These are phyloP conservation scores for Mirounga angustirostris DNA, from an alignment of 2,113 vertebrate species.

Conservation along the genomic window DNA sequence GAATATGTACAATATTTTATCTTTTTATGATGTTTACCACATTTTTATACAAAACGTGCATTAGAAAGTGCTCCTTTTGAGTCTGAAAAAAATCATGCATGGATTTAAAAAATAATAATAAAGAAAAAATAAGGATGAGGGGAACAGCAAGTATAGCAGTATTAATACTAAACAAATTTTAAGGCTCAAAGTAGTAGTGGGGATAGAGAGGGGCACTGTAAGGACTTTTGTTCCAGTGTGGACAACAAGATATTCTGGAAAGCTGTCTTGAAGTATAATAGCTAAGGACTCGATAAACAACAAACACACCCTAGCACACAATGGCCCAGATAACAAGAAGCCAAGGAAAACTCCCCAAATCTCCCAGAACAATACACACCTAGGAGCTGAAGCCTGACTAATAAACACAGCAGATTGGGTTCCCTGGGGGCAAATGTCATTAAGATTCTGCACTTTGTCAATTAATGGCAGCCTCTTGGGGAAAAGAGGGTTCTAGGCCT, in stretches of 20 bases:
- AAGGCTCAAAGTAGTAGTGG: not conserved
- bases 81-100: not conserved
- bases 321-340: not conserved
- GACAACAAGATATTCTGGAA: not conserved
- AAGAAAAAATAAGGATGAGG: not conserved
- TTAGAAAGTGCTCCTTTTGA: not conserved
- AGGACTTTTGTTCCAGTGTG: not conserved
- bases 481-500: not conserved
- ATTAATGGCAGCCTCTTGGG: not conserved
- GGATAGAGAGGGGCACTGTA: not conserved
- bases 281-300: not conserved
- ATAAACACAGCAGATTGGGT: not conserved
- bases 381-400: not conserved
- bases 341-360: not conserved
- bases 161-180: not conserved
- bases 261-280: not conserved
- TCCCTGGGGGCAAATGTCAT: not conserved
- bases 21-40: not conserved
- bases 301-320: not conserved
- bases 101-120: not conserved
- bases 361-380: not conserved
- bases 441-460: not conserved
- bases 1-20: not conserved
- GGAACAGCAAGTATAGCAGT: not conserved
- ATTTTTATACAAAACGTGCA: not conserved